Conservation (phyloP, 2,113 vertebrate genomes). For the Notarius lentiginosus region DNA sequence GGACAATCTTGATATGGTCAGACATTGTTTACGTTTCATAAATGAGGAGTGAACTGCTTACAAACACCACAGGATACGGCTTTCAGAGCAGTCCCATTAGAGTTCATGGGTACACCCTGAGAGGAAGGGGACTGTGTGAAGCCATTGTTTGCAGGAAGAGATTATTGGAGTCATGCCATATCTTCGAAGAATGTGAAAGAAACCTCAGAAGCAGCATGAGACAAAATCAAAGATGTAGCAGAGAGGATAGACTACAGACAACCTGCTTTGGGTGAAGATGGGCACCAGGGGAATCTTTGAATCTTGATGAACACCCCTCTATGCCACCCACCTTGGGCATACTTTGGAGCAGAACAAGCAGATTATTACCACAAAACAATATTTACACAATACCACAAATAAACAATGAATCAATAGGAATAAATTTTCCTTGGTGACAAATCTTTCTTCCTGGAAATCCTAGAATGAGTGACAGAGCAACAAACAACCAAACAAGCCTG, state of each 20-base stretch:
- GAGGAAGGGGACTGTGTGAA: conserved; percentile 32
- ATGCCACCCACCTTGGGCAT: conserved; percentile 12
- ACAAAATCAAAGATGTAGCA: conserved; percentile 35
- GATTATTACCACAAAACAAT: conserved; percentile 41
- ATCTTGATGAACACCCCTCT: background rate
- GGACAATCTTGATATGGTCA: background rate
- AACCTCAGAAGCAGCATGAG: conserved; percentile 33
- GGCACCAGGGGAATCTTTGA: conserved; percentile 38
- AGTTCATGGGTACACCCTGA: conserved; percentile 42
- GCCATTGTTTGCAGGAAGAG: conserved; percentile 47
- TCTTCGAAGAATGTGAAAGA: conserved; percentile 31
- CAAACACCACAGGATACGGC: conserved; percentile 28
- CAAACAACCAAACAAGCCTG: conserved; percentile 49
- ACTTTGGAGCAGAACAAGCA: conserved; percentile 41
- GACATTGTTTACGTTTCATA: conserved; percentile 28
- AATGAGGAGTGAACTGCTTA: conserved; percentile 25
- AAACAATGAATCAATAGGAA: background rate
- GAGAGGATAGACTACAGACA: background rate
- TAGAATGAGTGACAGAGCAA: conserved; percentile 41
- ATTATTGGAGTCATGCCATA: conserved; percentile 14
- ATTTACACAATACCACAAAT: conserved; percentile 40
- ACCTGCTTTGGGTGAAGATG: background rate
- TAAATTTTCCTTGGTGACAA: conserved; percentile 55
- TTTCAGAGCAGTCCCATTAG: conserved; percentile 39
- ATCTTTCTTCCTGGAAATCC: conserved; percentile 39